Evolutionary conservation across 2,888 invertebrate genomes (phyloP), one percentile per base, ranked within the genome.

Genomic region (Rhingia rostrata): DNA sequence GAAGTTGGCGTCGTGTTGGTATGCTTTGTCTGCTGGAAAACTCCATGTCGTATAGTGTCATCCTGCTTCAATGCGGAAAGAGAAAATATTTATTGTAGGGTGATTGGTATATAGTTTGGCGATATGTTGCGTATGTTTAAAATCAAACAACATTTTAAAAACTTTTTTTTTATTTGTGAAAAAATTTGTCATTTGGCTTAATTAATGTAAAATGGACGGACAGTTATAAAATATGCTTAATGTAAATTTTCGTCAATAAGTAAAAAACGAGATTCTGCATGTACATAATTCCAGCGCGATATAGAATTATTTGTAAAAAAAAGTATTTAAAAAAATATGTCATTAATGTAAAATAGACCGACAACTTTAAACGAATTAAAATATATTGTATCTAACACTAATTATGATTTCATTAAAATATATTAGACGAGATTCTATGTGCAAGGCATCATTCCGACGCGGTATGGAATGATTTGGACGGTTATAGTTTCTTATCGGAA

Each of bases 321-420:
- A 22, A 22, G 2, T 2, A n/a, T 22, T 22, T 70, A 83, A 67
- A 81, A 61, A 75, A 66, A 79, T 74, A 79, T 74, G n/a, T 67
- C 73, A 64, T 80, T 83, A 78, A 78, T 56, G 35, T 72, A 67
- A 72, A 79, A 73, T 84, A 64, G 84, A 80, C 80, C 74, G 84
- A 78, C n/a, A 74, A 53, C 61, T 37, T 56, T 37, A 58, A 45
- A 63, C 30, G 67, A 41, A 47, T 64, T 41, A 79, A 53, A 67
- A 37, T 47, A 60, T 45, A 35, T 56, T 69, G 7, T 60, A 47
- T 47, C 80, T 75, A 80, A 84, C 63, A 51, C 60, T 84, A 80
- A 9, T 70, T 54, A 74, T 64, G 32, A 41, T 78, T 63, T 14
- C 49, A 32, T 41, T 33, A 53, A 22, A 22, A 54, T 51, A 14